A percentile compares a stretch with the other conserved stretches of the same genome.
Evolutionary conservation across 2,113 vertebrate genomes (phyloP).

Genomic region (Mandrillus leucophaeus): DNA sequence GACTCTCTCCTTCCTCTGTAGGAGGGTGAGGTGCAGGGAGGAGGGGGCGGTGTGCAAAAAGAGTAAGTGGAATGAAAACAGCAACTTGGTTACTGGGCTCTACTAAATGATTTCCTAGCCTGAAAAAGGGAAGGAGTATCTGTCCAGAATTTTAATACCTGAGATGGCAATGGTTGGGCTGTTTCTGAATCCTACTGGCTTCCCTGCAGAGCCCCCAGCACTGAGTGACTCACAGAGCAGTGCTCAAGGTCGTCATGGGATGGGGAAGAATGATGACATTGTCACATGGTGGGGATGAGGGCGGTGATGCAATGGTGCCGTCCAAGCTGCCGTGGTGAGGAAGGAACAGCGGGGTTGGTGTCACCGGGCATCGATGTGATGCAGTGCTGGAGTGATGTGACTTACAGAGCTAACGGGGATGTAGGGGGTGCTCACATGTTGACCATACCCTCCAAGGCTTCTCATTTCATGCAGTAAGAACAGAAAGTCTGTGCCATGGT

Average conservation of each 20-base stretch:
- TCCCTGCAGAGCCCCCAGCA: background rate
- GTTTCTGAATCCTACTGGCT: background rate
- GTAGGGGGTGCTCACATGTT: background rate
- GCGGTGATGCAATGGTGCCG: background rate
- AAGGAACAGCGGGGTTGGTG: background rate
- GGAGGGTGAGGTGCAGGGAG: background rate
- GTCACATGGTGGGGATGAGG: background rate
- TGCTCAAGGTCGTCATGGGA: background rate
- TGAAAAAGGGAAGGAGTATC: background rate
- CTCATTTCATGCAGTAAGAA: background rate
- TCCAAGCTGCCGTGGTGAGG: background rate
- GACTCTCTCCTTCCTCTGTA: background rate
- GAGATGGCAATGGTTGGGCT: background rate
- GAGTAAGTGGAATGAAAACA: background rate
- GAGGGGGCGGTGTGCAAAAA: background rate
- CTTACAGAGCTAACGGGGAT: background rate
- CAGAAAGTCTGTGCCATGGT: background rate
- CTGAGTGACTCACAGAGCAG: background rate
- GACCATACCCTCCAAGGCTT: background rate
- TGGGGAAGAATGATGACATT: background rate
- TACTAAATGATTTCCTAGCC: background rate
- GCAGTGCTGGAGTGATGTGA: background rate
- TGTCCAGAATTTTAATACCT: background rate
- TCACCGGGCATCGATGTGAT: fast-evolving
- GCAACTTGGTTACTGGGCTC: background rate